These are phyloP conservation scores for Metellina segmentata DNA, from an alignment of 2,888 invertebrate species.

Conservation along the genomic window DNA sequence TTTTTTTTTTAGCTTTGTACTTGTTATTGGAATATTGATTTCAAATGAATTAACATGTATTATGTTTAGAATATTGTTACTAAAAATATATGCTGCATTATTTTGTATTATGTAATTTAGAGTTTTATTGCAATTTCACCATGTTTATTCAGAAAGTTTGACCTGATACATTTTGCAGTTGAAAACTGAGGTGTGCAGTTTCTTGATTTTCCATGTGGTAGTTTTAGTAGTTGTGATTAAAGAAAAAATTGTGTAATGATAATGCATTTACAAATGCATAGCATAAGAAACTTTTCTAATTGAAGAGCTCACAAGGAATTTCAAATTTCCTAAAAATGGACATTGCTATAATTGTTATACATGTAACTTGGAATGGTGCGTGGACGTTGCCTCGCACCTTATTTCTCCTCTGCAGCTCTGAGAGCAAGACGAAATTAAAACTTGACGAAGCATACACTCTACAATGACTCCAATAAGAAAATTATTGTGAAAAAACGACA, in stretches of 20 bases:
- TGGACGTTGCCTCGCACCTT: constrained; percentile 45
- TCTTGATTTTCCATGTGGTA: constrained; percentile 68
- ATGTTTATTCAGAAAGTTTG: constrained; percentile 66
- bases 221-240: constrained; percentile 71
- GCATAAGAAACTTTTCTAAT: constrained; percentile 66
- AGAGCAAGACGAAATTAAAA: constrained; percentile 43
- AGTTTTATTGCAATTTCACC: constrained; percentile 70
- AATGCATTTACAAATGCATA: constrained; percentile 59
- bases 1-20: not conserved
- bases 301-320: constrained; percentile 64
- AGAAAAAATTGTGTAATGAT: constrained; percentile 58
- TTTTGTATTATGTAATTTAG: constrained; percentile 75
- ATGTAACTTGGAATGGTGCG: constrained; percentile 29
- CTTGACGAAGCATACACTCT: constrained; percentile 57
- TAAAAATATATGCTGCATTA: constrained; percentile 67
- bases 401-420: constrained; percentile 67
- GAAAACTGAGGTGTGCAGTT: constrained; percentile 63
- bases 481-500: constrained; percentile 39
- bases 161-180: constrained; percentile 52
- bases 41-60: constrained; percentile 51
- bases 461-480: constrained; percentile 53
- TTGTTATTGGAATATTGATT: constrained; percentile 51
- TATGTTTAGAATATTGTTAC: constrained; percentile 67
- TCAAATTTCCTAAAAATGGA: constrained; percentile 65
- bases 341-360: constrained; percentile 44